A percentile compares a stretch with the other conserved stretches of the same genome.
Evolutionary conservation across 2,113 vertebrate species (phyloP).

Genomic region (Rhombomys opimus): DNA sequence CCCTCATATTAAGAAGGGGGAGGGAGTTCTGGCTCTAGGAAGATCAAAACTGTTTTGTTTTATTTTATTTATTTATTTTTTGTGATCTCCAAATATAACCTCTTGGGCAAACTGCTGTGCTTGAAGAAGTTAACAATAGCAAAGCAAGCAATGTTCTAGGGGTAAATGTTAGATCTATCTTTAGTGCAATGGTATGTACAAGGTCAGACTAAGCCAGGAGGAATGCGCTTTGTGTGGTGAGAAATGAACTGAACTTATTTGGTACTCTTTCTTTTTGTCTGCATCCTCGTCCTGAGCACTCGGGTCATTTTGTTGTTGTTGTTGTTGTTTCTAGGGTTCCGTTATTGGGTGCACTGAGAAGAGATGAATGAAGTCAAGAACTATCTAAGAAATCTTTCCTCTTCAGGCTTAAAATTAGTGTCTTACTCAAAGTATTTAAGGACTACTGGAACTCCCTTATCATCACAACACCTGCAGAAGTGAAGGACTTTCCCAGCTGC

Average conservation of each 20-base stretch:
- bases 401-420: background rate
- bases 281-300: background rate
- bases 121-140: constrained; percentile 70
- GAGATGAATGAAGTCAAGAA: background rate
- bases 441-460: background rate
- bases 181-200: constrained; percentile 16
- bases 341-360: background rate
- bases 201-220: constrained; percentile 49
- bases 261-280: constrained; percentile 46
- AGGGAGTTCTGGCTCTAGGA: background rate
- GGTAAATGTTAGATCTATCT: constrained; percentile 70
- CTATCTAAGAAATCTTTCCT: background rate
- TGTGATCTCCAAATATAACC: constrained; percentile 9
- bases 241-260: constrained; percentile 69
- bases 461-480: background rate
- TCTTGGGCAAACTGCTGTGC: constrained; percentile 51
- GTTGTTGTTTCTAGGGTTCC: background rate
- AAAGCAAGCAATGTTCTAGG: constrained; percentile 69
- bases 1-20: background rate
- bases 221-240: constrained; percentile 65
- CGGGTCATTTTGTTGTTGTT: background rate
- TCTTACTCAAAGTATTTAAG: background rate
- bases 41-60: background rate
- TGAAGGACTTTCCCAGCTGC: background rate
- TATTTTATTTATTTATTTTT: no score